These are phyloP conservation scores for Hydrozoanthus gracilis DNA, from an alignment of 92 coral and sea anemone genomes.

Conservation along the genomic window DNA sequence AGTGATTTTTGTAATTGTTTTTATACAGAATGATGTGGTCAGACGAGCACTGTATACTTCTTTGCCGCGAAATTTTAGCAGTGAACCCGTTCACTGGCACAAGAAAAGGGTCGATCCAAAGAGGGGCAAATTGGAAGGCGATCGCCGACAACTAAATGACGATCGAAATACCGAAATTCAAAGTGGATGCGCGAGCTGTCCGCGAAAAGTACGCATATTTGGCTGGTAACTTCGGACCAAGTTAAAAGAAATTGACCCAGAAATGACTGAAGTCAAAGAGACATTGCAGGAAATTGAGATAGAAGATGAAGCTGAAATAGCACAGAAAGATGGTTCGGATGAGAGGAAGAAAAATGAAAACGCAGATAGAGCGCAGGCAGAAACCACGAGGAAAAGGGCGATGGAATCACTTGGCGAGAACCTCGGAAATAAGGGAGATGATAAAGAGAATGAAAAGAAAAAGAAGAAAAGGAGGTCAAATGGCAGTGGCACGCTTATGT, in stretches of 20 bases:
- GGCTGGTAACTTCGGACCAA: slow-evolving; percentile 54
- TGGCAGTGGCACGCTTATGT: slow-evolving; percentile 40
- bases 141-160: slow-evolving; percentile 46
- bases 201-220: slow-evolving; percentile 53
- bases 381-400: slow-evolving; percentile 43
- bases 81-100: slow-evolving; percentile 69
- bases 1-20: slow-evolving; percentile 33
- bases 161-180: slow-evolving; percentile 49
- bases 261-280: slow-evolving; percentile 52
- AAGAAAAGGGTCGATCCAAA: slow-evolving; percentile 54
- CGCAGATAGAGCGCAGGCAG: slow-evolving; percentile 34
- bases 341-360: slow-evolving; percentile 33
- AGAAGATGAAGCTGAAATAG: slow-evolving; percentile 56
- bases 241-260: slow-evolving; percentile 48
- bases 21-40: slow-evolving; percentile 55
- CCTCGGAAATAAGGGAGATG: slow-evolving; percentile 34
- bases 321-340: slow-evolving; percentile 26
- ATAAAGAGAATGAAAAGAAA: slow-evolving; percentile 29
- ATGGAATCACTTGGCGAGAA: slow-evolving; percentile 47
- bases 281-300: slow-evolving; percentile 57
- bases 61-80: slow-evolving; percentile 57
- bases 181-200: slow-evolving; percentile 57
- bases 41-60: slow-evolving; percentile 54
- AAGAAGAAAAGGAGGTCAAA: slow-evolving; percentile 25
- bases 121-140: slow-evolving; percentile 67